Percentiles rank a stretch among this genome's conserved stretches.
Conservation (phyloP, 2,797 vertebrate genomes). For the Syngnathus acus region DNA sequence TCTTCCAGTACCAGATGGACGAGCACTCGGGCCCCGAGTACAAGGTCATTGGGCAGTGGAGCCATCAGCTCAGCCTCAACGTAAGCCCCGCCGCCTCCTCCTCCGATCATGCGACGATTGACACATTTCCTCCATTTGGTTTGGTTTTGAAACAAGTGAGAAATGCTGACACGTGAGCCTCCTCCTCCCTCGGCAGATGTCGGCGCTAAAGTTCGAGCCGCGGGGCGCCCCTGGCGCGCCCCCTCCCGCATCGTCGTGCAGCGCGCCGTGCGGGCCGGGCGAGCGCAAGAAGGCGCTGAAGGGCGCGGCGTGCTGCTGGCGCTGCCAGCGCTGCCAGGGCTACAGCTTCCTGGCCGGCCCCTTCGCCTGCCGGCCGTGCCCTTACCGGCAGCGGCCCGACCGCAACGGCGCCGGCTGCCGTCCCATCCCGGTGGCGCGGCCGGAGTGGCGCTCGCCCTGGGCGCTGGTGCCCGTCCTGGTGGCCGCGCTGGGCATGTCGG, state of each 20-base stretch:
- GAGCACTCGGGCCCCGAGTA: slow-evolving; percentile 82
- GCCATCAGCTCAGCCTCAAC: slow-evolving; percentile 85
- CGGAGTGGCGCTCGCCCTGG: slow-evolving; percentile 95
- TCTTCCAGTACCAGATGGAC: slow-evolving; percentile 93
- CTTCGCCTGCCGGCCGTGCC: slow-evolving; percentile 86
- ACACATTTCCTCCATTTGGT: no score
- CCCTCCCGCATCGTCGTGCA: slow-evolving; percentile 84
- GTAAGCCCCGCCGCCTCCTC: slow-evolving; percentile 69
- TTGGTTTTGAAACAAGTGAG: no score
- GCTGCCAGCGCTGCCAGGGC: slow-evolving; percentile 91
- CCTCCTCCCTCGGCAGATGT: slow-evolving; percentile 67
- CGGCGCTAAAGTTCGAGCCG: slow-evolving; percentile 74
- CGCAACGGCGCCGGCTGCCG: slow-evolving; percentile 86
- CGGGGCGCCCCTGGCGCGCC: slow-evolving; percentile 53
- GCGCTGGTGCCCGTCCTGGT: slow-evolving; percentile 85
- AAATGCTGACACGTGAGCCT: background rate
- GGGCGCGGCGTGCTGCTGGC: slow-evolving; percentile 93
- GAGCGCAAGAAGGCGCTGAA: slow-evolving; percentile 95
- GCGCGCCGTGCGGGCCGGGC: slow-evolving; percentile 82
- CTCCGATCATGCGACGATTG: background rate
- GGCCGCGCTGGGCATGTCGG: slow-evolving; percentile 83
- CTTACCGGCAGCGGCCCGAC: slow-evolving; percentile 82
- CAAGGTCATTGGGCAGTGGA: slow-evolving; percentile 93
- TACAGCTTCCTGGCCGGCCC: slow-evolving; percentile 86
- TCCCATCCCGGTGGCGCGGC: slow-evolving; percentile 85